Conservation (phyloP, 2,797 vertebrate species). For the Nyctalus aviator region DNA sequence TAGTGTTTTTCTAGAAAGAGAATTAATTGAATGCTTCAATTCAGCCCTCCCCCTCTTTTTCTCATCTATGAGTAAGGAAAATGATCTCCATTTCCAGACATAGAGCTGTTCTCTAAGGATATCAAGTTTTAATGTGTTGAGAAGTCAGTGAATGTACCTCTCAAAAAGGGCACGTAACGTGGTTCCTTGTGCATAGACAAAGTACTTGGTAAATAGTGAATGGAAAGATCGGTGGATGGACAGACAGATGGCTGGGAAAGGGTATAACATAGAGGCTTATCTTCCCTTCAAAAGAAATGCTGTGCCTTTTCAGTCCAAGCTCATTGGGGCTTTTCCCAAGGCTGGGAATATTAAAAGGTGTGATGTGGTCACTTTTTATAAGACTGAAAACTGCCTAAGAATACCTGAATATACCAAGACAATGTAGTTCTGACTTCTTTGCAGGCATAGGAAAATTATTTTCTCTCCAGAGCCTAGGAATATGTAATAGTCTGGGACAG, state of each 20-base stretch:
- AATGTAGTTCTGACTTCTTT: constrained; percentile 22
- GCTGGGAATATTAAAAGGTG: neutral
- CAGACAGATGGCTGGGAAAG: neutral
- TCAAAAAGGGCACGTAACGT: neutral
- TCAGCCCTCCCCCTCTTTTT: neutral
- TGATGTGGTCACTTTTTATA: neutral
- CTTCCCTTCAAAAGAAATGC: constrained; percentile 42
- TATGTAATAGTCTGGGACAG: constrained; percentile 30
- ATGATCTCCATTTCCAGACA: neutral
- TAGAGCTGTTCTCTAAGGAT: neutral
- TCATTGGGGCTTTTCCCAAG: constrained; percentile 29
- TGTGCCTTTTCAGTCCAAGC: neutral
- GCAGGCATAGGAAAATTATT: constrained; percentile 38
- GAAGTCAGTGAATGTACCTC: constrained; percentile 16
- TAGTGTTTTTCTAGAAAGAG: constrained; percentile 40
- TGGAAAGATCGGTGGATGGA: neutral
- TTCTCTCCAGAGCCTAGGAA: constrained; percentile 51
- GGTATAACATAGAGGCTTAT: constrained; percentile 1
- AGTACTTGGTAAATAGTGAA: constrained; percentile 20
- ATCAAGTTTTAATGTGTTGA: constrained; percentile 62
- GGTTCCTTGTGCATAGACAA: neutral
- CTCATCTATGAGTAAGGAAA: neutral
- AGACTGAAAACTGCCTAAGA: constrained; percentile 46
- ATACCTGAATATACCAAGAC: constrained; percentile 13
- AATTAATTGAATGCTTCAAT: constrained; percentile 55